Conservation (phyloP, 2,888 invertebrate species). For the Metalampra italica region DNA sequence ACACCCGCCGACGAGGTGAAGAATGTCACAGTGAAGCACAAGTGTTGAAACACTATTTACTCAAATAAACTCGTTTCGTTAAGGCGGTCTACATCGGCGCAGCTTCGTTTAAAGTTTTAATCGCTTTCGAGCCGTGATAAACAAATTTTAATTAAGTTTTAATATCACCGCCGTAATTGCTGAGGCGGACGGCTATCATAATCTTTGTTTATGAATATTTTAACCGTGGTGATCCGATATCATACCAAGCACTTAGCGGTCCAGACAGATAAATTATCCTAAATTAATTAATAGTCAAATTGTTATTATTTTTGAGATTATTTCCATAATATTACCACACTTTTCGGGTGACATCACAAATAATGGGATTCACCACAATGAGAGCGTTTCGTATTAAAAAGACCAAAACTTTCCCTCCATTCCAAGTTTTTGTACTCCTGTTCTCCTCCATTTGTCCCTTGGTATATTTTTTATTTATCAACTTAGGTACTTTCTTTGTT, state of each 20-base stretch:
- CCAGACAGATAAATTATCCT: conserved; percentile 1
- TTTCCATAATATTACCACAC: neutral
- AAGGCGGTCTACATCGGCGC: conserved; percentile 67
- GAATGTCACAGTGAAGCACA: neutral
- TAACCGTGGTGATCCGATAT: conserved; percentile 28
- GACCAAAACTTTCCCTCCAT: conserved; percentile 30
- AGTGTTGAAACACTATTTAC: conserved; percentile 43
- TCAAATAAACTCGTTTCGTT: conserved; percentile 69
- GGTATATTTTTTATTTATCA: conserved; percentile 53
- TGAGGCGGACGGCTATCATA: conserved; percentile 64
- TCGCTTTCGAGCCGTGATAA: conserved; percentile 76
- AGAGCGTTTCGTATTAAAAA: conserved; percentile 29
- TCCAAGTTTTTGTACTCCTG: conserved; percentile 28
- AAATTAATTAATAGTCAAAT: too few species aligned
- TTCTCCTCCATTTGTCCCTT: conserved; percentile 44
- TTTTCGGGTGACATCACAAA: neutral
- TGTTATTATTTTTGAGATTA: too few species aligned
- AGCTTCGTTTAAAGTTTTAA: conserved; percentile 77
- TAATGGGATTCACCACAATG: conserved; percentile 20
- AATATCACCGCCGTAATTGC: conserved; percentile 77
- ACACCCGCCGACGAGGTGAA: neutral
- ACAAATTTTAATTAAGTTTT: conserved; percentile 79
- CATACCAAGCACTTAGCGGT: conserved; percentile 3
- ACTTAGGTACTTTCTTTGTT: conserved; percentile 46
- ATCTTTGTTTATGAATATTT: conserved; percentile 67